Conservation (phyloP, 2,113 vertebrate genomes). For the Syngnathus scovelli region DNA sequence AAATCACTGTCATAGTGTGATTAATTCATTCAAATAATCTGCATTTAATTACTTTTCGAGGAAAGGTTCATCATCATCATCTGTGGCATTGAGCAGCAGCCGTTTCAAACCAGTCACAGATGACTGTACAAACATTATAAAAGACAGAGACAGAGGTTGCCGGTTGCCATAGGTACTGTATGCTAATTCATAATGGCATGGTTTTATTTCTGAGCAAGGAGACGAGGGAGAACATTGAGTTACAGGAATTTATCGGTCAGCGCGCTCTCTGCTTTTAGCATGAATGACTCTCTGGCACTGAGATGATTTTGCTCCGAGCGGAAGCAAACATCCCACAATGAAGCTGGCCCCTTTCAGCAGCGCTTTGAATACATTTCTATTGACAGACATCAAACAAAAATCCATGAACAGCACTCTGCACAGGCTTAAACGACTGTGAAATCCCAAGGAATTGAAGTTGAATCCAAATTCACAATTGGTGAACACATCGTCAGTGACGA, state of each 20-base stretch:
- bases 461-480: neutral
- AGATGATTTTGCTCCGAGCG: neutral
- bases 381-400: neutral
- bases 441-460: neutral
- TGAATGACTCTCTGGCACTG: slow-evolving; percentile 21
- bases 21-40: neutral
- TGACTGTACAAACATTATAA: slow-evolving; percentile 72
- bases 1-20: neutral
- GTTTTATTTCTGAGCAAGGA: slow-evolving; percentile 37
- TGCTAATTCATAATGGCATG: slow-evolving; percentile 74
- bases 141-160: slow-evolving; percentile 73
- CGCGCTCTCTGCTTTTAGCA: slow-evolving; percentile 43
- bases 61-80: neutral
- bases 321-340: slow-evolving; percentile 7
- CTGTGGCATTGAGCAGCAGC: slow-evolving; percentile 42
- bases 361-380: slow-evolving; percentile 4
- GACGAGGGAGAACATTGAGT: slow-evolving; percentile 21
- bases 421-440: neutral
- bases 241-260: slow-evolving; percentile 44
- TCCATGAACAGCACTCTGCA: neutral
- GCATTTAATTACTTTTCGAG: neutral
- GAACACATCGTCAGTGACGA: neutral
- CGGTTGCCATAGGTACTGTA: slow-evolving; percentile 78
- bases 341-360: slow-evolving; percentile 1
- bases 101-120: slow-evolving; percentile 66